phyloP scores from a whole-genome alignment of 2,797 vertebrate species.

The Coreius guichenoti region DNA sequence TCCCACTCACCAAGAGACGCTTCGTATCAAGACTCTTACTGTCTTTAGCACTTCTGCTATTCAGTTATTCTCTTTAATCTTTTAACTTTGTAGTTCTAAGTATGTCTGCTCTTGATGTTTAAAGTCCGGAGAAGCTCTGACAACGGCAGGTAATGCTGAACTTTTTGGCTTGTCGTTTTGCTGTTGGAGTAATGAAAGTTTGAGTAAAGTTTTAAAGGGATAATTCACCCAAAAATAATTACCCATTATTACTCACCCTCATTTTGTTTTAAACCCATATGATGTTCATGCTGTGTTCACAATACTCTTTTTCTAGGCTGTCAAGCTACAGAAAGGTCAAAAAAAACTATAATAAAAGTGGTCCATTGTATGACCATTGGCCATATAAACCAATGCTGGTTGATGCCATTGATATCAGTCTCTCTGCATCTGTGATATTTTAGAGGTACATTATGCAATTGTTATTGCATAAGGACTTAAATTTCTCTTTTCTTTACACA shows the following conservation, averaged over 20 bases:
- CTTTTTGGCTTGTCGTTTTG: constrained; percentile 6
- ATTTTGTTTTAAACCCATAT: background rate
- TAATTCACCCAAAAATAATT: background rate
- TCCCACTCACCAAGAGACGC: background rate
- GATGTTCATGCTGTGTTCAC: background rate
- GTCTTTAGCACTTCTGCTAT: constrained; percentile 5
- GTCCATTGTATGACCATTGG: background rate
- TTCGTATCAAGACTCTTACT: background rate
- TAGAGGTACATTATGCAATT: background rate
- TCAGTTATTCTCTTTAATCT: constrained; percentile 53
- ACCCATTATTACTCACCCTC: background rate
- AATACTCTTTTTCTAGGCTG: background rate
- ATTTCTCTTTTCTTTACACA: background rate
- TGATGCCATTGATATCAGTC: background rate
- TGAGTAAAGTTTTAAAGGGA: background rate
- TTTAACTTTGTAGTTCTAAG: constrained; percentile 29
- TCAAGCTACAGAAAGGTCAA: background rate
- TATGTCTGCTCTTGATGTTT: background rate
- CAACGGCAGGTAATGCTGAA: background rate
- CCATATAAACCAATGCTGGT: background rate
- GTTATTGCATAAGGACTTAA: background rate
- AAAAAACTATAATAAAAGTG: background rate
- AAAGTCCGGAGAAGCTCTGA: constrained; percentile 4
- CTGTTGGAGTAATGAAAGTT: background rate
- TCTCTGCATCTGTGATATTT: background rate